Percentiles rank a stretch among this genome's conserved stretches.
Conservation (phyloP, 2,113 vertebrate genomes). For the Ameiurus melas region DNA sequence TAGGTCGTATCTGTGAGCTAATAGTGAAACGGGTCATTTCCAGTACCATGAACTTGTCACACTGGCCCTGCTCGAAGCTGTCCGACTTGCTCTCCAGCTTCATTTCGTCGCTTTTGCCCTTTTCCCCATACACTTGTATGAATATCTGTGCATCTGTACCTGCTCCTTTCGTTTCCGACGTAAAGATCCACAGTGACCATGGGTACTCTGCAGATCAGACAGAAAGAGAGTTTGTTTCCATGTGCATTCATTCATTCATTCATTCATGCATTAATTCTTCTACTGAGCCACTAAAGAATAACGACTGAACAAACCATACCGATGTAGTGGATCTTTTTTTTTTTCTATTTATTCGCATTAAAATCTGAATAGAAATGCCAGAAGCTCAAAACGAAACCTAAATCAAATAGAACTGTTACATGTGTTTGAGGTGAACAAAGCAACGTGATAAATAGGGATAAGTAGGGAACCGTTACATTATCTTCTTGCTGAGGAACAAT, state of each 20-base stretch:
- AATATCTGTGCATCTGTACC: constrained; percentile 93
- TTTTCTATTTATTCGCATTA: background rate
- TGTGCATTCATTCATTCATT: background rate
- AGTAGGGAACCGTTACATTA: background rate
- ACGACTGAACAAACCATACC: background rate
- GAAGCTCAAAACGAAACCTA: background rate
- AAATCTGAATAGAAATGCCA: background rate
- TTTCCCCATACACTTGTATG: constrained; percentile 90
- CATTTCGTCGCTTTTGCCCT: constrained; percentile 89
- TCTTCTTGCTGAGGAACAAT: background rate
- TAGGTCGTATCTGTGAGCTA: background rate
- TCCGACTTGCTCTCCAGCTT: constrained; percentile 92
- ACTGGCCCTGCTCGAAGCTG: constrained; percentile 88
- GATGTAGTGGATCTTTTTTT: background rate
- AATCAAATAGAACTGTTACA: background rate
- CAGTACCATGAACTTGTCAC: constrained; percentile 89
- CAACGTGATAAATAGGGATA: too few relatives aligned
- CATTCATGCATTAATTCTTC: background rate
- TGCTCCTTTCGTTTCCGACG: constrained; percentile 91
- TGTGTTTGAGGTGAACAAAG: background rate
- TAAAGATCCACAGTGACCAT: constrained; percentile 97
- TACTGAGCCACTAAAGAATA: background rate
- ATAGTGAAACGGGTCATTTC: constrained; percentile 20
- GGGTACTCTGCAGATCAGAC: constrained; percentile 74
- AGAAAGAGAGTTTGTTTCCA: constrained; percentile 1